These are phyloP conservation scores for Cepaea nemoralis DNA, from an alignment of 1,140 invertebrate genomes.

Conservation along the genomic window DNA sequence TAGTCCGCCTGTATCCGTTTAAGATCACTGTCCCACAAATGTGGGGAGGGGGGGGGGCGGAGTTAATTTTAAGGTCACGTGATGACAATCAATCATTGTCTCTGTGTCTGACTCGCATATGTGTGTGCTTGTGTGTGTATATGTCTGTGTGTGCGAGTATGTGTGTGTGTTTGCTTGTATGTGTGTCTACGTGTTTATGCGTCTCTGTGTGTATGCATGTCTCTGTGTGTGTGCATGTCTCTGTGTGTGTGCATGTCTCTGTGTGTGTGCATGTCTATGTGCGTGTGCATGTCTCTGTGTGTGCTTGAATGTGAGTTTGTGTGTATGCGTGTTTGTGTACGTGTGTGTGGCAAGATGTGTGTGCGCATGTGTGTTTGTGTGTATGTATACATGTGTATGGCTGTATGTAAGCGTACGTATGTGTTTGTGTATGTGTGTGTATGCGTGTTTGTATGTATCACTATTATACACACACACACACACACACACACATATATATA, in stretches of 20 bases:
- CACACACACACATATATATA: too few relatives aligned
- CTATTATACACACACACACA: too few relatives aligned
- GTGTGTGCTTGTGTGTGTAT: too few relatives aligned
- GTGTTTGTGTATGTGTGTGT: too few relatives aligned
- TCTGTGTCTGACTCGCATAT: background rate
- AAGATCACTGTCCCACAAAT: too few relatives aligned
- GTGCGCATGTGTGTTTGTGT: too few relatives aligned
- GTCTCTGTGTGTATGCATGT: background rate
- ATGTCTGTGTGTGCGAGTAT: background rate
- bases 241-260: background rate
- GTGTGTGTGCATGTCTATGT: background rate
- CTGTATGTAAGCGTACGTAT: too few relatives aligned
- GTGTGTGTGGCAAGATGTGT: too few relatives aligned
- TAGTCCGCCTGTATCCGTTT: background rate
- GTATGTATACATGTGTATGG: too few relatives aligned
- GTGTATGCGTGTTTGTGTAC: background rate
- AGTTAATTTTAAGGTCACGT: slow-evolving; percentile 3
- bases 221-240: background rate
- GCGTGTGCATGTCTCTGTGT: background rate
- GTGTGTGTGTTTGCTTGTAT: background rate
- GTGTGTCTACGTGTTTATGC: background rate
- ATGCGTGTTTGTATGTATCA: too few relatives aligned
- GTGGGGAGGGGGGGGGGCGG: background rate
- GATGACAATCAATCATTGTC: background rate
- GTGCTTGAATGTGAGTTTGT: background rate